Percentiles rank a stretch among this genome's conserved stretches.
Evolutionary conservation across 2,113 vertebrate genomes (phyloP).

Genomic region (Hyaena hyaena): DNA sequence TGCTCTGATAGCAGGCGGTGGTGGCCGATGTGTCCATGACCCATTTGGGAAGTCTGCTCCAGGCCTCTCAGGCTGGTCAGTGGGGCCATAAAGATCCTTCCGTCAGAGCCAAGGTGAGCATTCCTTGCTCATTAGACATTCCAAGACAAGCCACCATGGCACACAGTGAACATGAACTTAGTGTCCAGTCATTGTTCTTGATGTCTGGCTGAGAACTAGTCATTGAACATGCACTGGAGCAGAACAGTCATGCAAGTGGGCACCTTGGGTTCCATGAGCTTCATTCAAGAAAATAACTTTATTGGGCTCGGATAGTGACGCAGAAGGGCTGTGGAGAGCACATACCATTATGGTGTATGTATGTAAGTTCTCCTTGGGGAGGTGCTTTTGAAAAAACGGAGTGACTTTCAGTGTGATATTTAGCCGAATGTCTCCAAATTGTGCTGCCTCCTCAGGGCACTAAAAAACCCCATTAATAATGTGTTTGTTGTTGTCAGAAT

Average conservation of each 20-base stretch:
- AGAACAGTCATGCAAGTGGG: not conserved
- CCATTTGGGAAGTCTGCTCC: not conserved
- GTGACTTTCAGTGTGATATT: conserved; percentile 72
- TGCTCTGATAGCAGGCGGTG: not conserved
- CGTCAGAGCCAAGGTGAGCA: not conserved
- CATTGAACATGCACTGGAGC: not conserved
- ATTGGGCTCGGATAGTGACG: not conserved
- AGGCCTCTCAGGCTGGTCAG: not conserved
- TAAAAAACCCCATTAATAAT: conserved; percentile 82
- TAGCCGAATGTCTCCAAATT: conserved; percentile 78
- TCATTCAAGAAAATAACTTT: not conserved
- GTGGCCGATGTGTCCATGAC: not conserved
- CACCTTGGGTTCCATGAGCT: not conserved
- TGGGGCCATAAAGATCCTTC: not conserved
- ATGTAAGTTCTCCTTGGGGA: conserved; percentile 27
- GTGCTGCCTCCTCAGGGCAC: conserved; percentile 75
- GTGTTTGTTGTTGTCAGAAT: conserved; percentile 79
- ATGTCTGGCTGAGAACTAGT: not conserved
- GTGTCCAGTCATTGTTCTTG: not conserved
- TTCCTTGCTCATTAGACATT: not conserved
- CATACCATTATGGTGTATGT: fast-evolving
- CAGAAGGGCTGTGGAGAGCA: not conserved
- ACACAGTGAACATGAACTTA: not conserved
- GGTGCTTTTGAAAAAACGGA: conserved; percentile 7
- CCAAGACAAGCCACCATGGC: not conserved